Base-by-base conservation (phyloP, 2,113 vertebrate genomes). In the Lepisosteus oculatus region DNA sequence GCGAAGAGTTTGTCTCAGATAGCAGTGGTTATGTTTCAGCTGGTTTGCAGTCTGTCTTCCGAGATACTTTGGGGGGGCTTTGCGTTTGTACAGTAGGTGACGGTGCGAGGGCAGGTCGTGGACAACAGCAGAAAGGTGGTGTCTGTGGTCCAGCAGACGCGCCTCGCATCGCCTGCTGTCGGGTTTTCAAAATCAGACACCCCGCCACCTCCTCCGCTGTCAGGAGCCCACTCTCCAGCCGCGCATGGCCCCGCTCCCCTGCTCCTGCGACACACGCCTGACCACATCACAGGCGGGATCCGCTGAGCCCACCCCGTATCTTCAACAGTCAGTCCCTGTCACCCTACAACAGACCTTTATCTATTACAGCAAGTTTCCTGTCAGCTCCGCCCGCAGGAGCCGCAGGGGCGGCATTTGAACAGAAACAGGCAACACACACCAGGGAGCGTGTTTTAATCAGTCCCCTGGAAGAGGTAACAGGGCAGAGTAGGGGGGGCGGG, bases 281-380 rank as follows among this genome's bases (percentile, higher is more conserved):
- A 75, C 73, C 73, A 70, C 73, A 75, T 65, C 62, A 70, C 64
- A 70, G 62, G 9, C 7, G 3, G 3, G 4, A 57, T 54, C 43
- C 41, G 62, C 43, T 43, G 51, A 42, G 54, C 43, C 57, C 29
- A 65, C 17, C 68, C 62, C 59, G 55, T 70, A 61, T 75, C 59
- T 75, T 61, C 55, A 75, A 75, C 73, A 75, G 73, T 70, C 62
- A 47, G 73, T 66, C 14, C 51, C 9, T 55, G 43, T 61, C 61
- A 54, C 61, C 59, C 64, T 17, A 43, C 51, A 55, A 62, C 51
- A 66, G 68, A 47, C 44, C 67, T 69, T 75, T 75, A 75, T 75
- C 73, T 61, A 17, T 12, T n/a, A 59, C 17, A 51, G 73, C 73
- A n/a, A 61, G 55, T 65, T 75, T 69, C 73, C 70, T 68, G 51